Conservation (phyloP, 2,797 vertebrate species). For the Acrossocheilus wenchowensis region DNA sequence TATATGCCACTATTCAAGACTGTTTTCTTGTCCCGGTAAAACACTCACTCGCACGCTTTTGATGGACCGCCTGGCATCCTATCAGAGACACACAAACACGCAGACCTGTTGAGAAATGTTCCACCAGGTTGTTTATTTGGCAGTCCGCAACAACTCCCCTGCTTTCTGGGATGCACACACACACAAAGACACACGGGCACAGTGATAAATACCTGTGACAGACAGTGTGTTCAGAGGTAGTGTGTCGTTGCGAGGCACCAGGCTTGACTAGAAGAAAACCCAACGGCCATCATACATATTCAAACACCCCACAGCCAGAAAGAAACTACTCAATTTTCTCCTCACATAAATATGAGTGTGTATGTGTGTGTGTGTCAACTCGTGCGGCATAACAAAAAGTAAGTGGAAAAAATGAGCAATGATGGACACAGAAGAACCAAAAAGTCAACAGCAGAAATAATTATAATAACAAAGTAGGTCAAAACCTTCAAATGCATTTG, state of each 20-base stretch:
- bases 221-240: slow-evolving; percentile 32
- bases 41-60: slow-evolving; percentile 20
- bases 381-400: neutral
- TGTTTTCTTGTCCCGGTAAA: slow-evolving; percentile 26
- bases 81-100: slow-evolving; percentile 39
- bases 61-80: slow-evolving; percentile 31
- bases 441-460: neutral
- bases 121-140: slow-evolving; percentile 39
- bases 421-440: slow-evolving; percentile 8
- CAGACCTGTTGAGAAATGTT: slow-evolving; percentile 46
- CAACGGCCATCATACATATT: slow-evolving; percentile 46
- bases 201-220: slow-evolving; percentile 39
- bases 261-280: slow-evolving; percentile 36
- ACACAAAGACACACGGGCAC: slow-evolving; percentile 1
- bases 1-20: slow-evolving; percentile 12
- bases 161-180: slow-evolving; percentile 13
- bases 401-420: slow-evolving; percentile 8
- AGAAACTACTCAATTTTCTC: slow-evolving; percentile 34
- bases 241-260: slow-evolving; percentile 21
- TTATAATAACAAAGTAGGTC: slow-evolving; percentile 35
- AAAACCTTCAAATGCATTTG: slow-evolving; percentile 8
- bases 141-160: slow-evolving; percentile 29
- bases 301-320: slow-evolving; percentile 29
- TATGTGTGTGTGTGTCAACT: neutral
- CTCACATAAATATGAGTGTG: slow-evolving; percentile 3